A percentile compares a stretch with the other conserved stretches of the same genome.
phyloP scores from a whole-genome alignment of 1,140 invertebrate genomes.

The Bombus difficillimus region DNA sequence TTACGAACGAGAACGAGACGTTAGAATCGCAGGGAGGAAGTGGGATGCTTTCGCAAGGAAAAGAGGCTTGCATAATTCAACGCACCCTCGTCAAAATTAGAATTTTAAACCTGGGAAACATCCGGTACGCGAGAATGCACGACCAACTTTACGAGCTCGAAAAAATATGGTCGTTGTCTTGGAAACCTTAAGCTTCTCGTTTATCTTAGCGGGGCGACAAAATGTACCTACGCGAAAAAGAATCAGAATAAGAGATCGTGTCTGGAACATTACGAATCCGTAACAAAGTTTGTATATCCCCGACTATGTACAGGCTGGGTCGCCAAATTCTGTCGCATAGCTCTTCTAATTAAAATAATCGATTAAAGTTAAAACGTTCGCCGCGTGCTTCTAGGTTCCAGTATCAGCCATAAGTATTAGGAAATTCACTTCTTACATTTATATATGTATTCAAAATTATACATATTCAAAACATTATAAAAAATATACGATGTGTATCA shows the following conservation, averaged over 20 bases:
- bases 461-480: no score
- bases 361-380: no score
- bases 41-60: background rate
- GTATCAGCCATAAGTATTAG: no score
- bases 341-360: no score
- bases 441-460: no score
- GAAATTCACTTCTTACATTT: no score
- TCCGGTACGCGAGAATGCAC: background rate
- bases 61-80: constrained; percentile 22
- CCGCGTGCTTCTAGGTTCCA: no score
- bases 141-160: constrained; percentile 13
- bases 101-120: constrained; percentile 23
- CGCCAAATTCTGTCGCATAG: background rate
- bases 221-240: constrained; percentile 17
- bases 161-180: constrained; percentile 32
- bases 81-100: constrained; percentile 8
- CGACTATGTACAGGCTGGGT: background rate
- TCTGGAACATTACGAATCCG: background rate
- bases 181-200: constrained; percentile 32
- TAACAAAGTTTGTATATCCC: background rate
- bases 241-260: background rate
- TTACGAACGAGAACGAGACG: background rate
- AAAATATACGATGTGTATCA: no score
- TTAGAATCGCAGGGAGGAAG: background rate
- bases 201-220: constrained; percentile 27